Evolutionary conservation across 2,888 invertebrate species (phyloP), one percentile per base, ranked within the genome.

Genomic region (Monoplex corrugatus): DNA sequence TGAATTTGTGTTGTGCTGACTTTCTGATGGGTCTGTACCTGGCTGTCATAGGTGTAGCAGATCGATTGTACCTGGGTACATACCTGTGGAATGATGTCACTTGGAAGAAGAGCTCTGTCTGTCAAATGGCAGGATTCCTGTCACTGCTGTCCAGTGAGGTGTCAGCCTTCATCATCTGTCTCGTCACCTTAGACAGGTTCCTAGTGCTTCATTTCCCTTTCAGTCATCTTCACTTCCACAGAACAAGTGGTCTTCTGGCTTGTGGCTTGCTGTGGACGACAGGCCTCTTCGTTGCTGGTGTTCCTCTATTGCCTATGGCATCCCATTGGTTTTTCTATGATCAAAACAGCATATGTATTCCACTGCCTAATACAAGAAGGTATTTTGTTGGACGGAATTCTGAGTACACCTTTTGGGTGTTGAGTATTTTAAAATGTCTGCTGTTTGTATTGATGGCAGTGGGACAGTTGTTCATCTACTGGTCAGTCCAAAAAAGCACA

Each of bases 181-280:
- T 86, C 35, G 43, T 86, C 63, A 86, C 86, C 5, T 35, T 86
- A 23, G 86, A 86, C 94, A 96, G 97, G 28, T 96, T 97, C 92
- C 96, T 97, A 91, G 97, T 97, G 0, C 97, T 97, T 57, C 97
- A 97, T 28, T 96, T 97, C 91, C 97, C 97, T 28, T 87, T 87
- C 87, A 96, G 91, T 38, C 87, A 89, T n/a, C 68, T 91, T 19
- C 88, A 89, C 8, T 93, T 95, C 45, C 93, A 92, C 16, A 82
- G 91, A 16, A 91, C 90, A 35, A 91, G 87, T 8, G 93, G 94
- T 6, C 91, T 93, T 32, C 86, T 91, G 84, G 87, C 93, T 0
- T 93, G 93, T 19, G 44, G 87, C 0, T 44, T 90, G 1, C 91
- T 93, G 0, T 96, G 95, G 95, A 32, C 92, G 8, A 19, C 92